phyloP scores from a whole-genome alignment of 53 echinoderm and acorn worm species.

The Henricia sp. region DNA sequence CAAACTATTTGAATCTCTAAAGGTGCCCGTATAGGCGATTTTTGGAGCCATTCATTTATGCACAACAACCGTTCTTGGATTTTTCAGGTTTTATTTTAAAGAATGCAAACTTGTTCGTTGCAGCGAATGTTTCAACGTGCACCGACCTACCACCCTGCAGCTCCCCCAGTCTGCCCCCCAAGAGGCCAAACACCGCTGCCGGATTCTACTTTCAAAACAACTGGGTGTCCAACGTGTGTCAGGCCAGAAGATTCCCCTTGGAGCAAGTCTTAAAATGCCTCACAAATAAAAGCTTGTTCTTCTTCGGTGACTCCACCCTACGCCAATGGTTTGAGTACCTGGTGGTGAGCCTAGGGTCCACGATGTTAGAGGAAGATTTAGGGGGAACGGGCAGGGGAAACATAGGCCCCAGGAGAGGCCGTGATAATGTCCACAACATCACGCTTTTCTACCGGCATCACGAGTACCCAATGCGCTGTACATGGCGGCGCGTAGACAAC shows the following conservation, averaged over 20 bases:
- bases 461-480: conserved; percentile 61
- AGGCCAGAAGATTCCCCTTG: neutral
- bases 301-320: conserved; percentile 14
- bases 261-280: conserved; percentile 49
- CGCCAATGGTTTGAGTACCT: conserved; percentile 30
- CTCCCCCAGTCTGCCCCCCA: conserved; percentile 36
- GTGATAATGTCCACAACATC: conserved; percentile 53
- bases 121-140: neutral
- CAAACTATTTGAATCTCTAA: no score
- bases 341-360: neutral
- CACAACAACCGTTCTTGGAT: no score
- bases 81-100: neutral
- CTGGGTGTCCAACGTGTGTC: conserved; percentile 68
- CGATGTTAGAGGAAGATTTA: neutral
- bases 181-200: neutral
- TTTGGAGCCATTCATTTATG: no score
- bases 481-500: conserved; percentile 36
- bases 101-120: neutral
- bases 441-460: conserved; percentile 60
- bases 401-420: conserved; percentile 53
- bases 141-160: neutral
- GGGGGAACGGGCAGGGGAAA: neutral
- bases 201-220: conserved; percentile 8
- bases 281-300: conserved; percentile 63
- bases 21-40: no score